Percentiles rank a stretch among this genome's conserved stretches.
Conservation (phyloP, 2,113 vertebrate genomes). For the Tichodroma muraria region DNA sequence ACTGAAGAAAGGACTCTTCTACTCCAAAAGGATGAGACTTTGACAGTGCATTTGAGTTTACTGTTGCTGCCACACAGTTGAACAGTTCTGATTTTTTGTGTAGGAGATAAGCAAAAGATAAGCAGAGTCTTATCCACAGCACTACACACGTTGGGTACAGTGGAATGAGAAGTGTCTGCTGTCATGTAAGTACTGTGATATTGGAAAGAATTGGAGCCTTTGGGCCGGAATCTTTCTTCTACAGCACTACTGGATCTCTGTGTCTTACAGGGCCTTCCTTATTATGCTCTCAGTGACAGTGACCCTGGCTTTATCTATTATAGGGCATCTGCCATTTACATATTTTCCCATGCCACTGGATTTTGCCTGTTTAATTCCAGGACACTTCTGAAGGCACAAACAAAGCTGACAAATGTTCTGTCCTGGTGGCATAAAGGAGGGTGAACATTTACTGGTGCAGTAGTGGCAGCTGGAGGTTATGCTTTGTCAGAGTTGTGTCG, state of each 20-base stretch:
- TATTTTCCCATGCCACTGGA: background rate
- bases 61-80: background rate
- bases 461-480: background rate
- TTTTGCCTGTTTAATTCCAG: background rate
- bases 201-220: background rate
- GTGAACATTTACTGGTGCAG: background rate
- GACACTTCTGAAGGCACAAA: background rate
- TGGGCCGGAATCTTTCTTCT: background rate
- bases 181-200: background rate
- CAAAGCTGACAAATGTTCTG: background rate
- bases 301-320: background rate
- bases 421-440: background rate
- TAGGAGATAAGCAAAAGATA: background rate
- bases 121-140: background rate
- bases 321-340: accelerated
- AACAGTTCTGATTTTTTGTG: background rate
- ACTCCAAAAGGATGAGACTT: background rate
- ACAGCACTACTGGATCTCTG: background rate
- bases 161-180: background rate
- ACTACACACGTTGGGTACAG: background rate
- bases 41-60: background rate
- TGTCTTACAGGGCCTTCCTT: background rate
- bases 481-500: background rate
- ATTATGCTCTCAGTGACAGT: background rate
- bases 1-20: background rate